These are phyloP conservation scores for Harmothoe impar DNA, from an alignment of 2,888 invertebrate species.

Conservation along the genomic window DNA sequence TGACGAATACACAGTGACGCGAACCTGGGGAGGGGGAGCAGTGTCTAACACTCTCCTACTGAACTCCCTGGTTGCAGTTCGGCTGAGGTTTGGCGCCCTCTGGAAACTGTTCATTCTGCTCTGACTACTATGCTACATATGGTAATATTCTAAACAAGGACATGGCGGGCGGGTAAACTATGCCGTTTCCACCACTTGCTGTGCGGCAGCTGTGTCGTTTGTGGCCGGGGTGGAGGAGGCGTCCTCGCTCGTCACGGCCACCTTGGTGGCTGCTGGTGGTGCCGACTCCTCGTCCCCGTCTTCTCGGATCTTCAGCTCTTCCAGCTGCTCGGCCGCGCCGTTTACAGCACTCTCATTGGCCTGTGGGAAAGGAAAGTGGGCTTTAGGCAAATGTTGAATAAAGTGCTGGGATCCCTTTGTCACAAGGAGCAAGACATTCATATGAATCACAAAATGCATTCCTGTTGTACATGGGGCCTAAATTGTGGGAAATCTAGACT, in stretches of 20 bases:
- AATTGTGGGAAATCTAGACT: no score
- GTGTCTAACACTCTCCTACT: no score
- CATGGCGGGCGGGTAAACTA: background rate
- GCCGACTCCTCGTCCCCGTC: slow-evolving; percentile 24
- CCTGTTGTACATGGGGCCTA: no score
- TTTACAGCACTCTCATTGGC: slow-evolving; percentile 46
- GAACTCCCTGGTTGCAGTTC: no score
- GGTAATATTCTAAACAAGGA: background rate
- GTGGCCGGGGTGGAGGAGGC: background rate
- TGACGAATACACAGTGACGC: no score
- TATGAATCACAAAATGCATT: no score
- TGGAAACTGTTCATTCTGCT: slow-evolving; percentile 16
- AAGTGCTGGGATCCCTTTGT: background rate
- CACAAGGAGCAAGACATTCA: no score
- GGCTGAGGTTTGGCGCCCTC: slow-evolving; percentile 30
- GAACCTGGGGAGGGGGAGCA: no score
- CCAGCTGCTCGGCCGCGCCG: slow-evolving; percentile 19
- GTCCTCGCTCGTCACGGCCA: background rate
- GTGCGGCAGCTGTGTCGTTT: background rate
- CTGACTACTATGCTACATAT: background rate
- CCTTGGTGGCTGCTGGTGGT: background rate
- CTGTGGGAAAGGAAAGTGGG: background rate
- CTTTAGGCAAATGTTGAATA: background rate
- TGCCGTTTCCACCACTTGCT: background rate
- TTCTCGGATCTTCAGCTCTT: slow-evolving; percentile 56